Evolutionary conservation across 2,888 invertebrate genomes (phyloP), one percentile per base, ranked within the genome.

Genomic region (Ditylenchus weischeri): DNA sequence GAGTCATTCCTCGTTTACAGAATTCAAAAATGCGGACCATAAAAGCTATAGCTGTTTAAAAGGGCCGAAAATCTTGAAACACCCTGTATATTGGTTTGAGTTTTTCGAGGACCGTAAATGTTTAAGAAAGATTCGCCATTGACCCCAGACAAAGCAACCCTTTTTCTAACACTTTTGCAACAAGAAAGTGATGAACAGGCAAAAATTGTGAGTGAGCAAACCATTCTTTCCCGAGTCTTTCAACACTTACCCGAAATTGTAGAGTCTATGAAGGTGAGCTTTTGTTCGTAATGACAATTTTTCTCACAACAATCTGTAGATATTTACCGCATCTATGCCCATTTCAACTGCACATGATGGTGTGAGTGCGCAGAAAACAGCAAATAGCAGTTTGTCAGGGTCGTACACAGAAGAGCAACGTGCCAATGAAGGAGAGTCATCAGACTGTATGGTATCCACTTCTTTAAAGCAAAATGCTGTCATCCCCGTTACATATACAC

Each of bases 71-170:
- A 29, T 29, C 29, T 29, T 29, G 29, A 5, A 5, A 29, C 29
- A 29, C 5, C 29, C 29, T 29, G 29, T 4, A 43, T 43, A 13
- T 15, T 43, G 43, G 15, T 8, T 8, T 43, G 6, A 38, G 8
- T 43, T 43, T 43, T 43, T 15, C 15, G 15, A 43, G 43, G 15
- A 10, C 8, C 15, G 8, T 10, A 15, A 43, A 43, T 15, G 15
- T 43, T 21, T 29, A 15, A 38, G 29, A 29, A 68, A 23, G 71
- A 72, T 29, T 72, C 75, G 7, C 72, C 72, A 23, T 43, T 72
- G n/a, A 49, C 21, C 48, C 38, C 66, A 36, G 54, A 62, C 6
- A 63, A 62, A 35, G 74, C 72, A 21, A 60, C 36, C 19, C 49
- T 72, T 7, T 61, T 72, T 19, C 64, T 72, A 0, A 66, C 58